These are phyloP conservation scores for Sesia apiformis DNA, from an alignment of 2,888 invertebrate species.

Conservation along the genomic window DNA sequence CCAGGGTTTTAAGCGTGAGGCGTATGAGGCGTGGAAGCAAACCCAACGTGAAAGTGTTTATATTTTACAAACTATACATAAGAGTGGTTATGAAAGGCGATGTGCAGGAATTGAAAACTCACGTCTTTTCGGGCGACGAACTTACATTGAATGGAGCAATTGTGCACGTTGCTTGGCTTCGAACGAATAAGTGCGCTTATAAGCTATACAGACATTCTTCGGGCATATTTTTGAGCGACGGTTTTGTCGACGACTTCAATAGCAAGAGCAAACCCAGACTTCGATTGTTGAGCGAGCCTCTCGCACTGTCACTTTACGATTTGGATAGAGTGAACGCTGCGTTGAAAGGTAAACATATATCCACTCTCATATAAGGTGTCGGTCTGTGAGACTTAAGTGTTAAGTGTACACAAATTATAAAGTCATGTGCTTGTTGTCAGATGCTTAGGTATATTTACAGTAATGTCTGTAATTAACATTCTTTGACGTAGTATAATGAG, in stretches of 20 bases:
- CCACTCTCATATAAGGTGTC: constrained; percentile 30
- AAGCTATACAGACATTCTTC: constrained; percentile 65
- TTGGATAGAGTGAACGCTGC: constrained; percentile 70
- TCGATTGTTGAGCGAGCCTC: constrained; percentile 64
- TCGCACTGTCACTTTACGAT: constrained; percentile 66
- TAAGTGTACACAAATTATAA: constrained; percentile 36
- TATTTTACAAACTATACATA: constrained; percentile 63
- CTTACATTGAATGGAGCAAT: constrained; percentile 61
- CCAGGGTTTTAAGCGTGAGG: constrained; percentile 62
- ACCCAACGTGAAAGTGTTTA: constrained; percentile 53
- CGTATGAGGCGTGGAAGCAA: constrained; percentile 60
- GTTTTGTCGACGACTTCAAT: constrained; percentile 42
- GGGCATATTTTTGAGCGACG: constrained; percentile 67
- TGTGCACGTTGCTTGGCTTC: constrained; percentile 62
- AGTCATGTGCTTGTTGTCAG: constrained; percentile 21
- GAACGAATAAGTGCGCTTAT: constrained; percentile 64
- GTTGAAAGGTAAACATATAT: constrained; percentile 68
- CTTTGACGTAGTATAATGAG: not conserved
- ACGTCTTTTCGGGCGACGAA: constrained; percentile 54
- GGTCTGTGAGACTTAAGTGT: constrained; percentile 24
- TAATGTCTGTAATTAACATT: constrained; percentile 1
- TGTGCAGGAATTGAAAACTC: constrained; percentile 50
- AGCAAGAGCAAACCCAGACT: constrained; percentile 46
- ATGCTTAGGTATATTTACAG: not conserved
- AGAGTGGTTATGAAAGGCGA: constrained; percentile 62